A percentile compares a stretch with the other conserved stretches of the same genome.
Conservation (phyloP, 1,140 invertebrate genomes). For the Drosophila arawakana region DNA sequence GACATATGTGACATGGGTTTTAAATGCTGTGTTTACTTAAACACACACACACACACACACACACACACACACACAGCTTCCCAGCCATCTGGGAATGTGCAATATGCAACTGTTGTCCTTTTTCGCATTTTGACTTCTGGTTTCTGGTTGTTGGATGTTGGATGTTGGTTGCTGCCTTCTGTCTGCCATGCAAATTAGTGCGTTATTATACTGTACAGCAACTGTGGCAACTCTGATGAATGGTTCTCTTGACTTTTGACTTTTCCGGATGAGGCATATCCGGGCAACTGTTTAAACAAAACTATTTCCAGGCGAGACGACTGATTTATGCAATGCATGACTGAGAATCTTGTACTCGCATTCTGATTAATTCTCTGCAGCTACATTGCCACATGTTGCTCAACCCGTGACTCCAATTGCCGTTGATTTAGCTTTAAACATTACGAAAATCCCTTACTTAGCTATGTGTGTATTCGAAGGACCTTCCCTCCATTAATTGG, state of each 20-base stretch:
- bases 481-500: too few relatives aligned
- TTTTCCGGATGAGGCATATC: slow-evolving; percentile 24
- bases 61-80: not conserved
- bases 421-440: not conserved
- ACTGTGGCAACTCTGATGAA: slow-evolving; percentile 64
- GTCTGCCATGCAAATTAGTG: slow-evolving; percentile 72
- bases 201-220: slow-evolving; percentile 69
- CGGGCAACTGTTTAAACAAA: slow-evolving; percentile 58
- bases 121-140: not conserved
- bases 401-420: not conserved
- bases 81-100: not conserved
- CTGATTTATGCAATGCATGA: slow-evolving; percentile 74
- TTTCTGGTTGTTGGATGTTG: not conserved
- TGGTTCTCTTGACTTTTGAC: slow-evolving; percentile 63
- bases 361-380: slow-evolving; percentile 68
- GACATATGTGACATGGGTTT: slow-evolving; percentile 69
- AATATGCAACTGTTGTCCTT: slow-evolving; percentile 1
- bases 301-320: slow-evolving; percentile 59
- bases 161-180: slow-evolving; percentile 10
- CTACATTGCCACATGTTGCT: slow-evolving; percentile 6
- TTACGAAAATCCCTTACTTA: not conserved
- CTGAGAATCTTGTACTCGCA: slow-evolving; percentile 19
- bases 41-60: not conserved
- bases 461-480: too few relatives aligned
- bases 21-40: slow-evolving; percentile 53